phyloP scores from a whole-genome alignment of 2,888 invertebrate genomes.

The Chamaedrilus cognettii region DNA sequence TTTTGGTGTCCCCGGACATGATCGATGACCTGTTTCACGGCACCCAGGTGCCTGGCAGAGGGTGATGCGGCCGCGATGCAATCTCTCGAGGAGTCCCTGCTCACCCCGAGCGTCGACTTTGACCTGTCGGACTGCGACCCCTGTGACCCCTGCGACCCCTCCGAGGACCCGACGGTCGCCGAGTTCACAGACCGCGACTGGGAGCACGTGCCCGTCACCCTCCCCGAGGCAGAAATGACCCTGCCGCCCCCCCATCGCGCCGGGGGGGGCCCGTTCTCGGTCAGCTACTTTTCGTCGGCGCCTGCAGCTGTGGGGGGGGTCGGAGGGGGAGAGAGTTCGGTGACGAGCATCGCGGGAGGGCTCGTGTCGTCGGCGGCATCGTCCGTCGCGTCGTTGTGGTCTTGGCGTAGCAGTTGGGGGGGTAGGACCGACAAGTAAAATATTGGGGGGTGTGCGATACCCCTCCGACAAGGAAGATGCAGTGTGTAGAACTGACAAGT shows the following conservation, averaged over 20 bases:
- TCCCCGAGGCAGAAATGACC: constrained; percentile 40
- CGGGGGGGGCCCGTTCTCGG: too few species aligned
- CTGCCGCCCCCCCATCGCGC: constrained; percentile 26
- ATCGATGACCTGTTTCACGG: background rate
- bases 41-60: background rate
- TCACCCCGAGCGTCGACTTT: constrained; percentile 64
- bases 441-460: too few species aligned
- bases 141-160: constrained; percentile 73
- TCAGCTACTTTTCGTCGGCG: constrained; percentile 15
- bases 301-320: background rate
- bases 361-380: constrained; percentile 80
- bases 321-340: constrained; percentile 19
- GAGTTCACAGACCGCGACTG: constrained; percentile 61
- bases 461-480: too few species aligned
- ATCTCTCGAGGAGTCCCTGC: constrained; percentile 66
- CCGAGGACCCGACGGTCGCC: constrained; percentile 69
- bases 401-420: constrained; percentile 40
- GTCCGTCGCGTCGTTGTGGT: constrained; percentile 78
- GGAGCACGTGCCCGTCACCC: constrained; percentile 68
- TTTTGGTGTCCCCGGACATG: too few species aligned
- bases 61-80: constrained; percentile 64
- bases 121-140: constrained; percentile 67
- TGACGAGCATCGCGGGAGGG: constrained; percentile 69
- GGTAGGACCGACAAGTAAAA: constrained; percentile 18
- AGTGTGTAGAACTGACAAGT: too few species aligned